phyloP scores from a whole-genome alignment of 2,888 invertebrate species.

The Allacma fusca region DNA sequence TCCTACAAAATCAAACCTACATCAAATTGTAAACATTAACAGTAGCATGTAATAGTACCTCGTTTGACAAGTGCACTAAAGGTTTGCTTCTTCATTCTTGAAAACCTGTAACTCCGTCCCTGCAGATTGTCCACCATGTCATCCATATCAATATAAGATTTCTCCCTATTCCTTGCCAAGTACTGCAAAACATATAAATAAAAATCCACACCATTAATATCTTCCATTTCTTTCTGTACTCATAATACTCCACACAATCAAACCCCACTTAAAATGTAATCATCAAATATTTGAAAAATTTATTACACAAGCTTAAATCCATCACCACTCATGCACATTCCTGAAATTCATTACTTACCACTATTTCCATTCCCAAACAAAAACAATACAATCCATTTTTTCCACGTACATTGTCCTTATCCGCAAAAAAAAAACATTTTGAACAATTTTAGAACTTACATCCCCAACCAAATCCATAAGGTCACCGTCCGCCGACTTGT shows the following conservation, averaged over 20 bases:
- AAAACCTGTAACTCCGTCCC: constrained; percentile 79
- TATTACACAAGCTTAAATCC: background rate
- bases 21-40: too few relatives aligned
- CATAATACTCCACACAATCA: too few relatives aligned
- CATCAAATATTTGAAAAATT: too few relatives aligned
- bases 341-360: background rate
- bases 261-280: too few relatives aligned
- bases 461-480: constrained; percentile 48
- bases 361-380: too few relatives aligned
- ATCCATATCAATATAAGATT: constrained; percentile 81
- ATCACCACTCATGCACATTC: background rate
- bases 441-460: constrained; percentile 44
- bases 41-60: too few relatives aligned
- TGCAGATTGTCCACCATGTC: constrained; percentile 84
- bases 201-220: constrained; percentile 25
- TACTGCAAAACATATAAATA: constrained; percentile 73
- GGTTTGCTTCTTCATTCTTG: constrained; percentile 79
- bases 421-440: too few relatives aligned
- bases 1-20: too few relatives aligned
- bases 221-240: background rate
- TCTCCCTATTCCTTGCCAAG: constrained; percentile 80
- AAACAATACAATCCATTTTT: background rate
- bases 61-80: constrained; percentile 80
- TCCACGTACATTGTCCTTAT: too few relatives aligned
- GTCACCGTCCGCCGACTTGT: constrained; percentile 37